Conservation (phyloP, 2,888 invertebrate genomes). For the Mongoloraphidia duomilia region DNA sequence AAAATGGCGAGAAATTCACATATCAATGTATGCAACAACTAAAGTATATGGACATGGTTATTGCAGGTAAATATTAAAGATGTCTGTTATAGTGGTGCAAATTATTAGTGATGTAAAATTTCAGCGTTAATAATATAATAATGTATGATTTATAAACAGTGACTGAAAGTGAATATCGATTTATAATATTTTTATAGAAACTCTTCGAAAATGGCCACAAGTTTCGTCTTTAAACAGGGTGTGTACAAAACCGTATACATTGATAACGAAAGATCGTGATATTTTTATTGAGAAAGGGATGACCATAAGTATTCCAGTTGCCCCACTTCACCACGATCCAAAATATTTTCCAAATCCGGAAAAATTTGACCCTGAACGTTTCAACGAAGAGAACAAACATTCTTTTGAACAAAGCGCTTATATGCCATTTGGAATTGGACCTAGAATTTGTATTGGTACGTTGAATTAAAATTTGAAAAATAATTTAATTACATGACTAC, state of each 20-base stretch:
- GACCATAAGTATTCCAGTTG: constrained; percentile 24
- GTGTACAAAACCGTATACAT: constrained; percentile 32
- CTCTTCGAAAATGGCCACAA: constrained; percentile 35
- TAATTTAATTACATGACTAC: neutral
- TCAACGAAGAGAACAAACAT: constrained; percentile 33
- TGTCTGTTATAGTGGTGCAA: too few species aligned
- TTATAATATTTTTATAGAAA: constrained; percentile 24
- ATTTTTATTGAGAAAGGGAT: constrained; percentile 20
- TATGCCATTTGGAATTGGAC: constrained; percentile 32
- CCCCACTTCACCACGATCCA: constrained; percentile 29
- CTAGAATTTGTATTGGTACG: constrained; percentile 22
- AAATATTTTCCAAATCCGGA: constrained; percentile 35
- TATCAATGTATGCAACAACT: constrained; percentile 35
- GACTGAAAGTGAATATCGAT: too few species aligned
- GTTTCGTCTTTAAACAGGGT: constrained; percentile 33
- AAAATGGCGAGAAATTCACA: constrained; percentile 28
- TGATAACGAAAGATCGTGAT: constrained; percentile 22
- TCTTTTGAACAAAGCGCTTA: constrained; percentile 32
- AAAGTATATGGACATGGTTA: constrained; percentile 41
- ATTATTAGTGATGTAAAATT: too few species aligned
- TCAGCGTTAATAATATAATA: too few species aligned
- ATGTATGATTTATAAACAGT: too few species aligned
- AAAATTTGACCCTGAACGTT: constrained; percentile 34
- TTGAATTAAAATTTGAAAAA: neutral
- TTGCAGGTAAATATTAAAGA: constrained; percentile 32